Base-by-base conservation (phyloP, 2,797 vertebrate species). In the Mormyrus proboscirostris region DNA sequence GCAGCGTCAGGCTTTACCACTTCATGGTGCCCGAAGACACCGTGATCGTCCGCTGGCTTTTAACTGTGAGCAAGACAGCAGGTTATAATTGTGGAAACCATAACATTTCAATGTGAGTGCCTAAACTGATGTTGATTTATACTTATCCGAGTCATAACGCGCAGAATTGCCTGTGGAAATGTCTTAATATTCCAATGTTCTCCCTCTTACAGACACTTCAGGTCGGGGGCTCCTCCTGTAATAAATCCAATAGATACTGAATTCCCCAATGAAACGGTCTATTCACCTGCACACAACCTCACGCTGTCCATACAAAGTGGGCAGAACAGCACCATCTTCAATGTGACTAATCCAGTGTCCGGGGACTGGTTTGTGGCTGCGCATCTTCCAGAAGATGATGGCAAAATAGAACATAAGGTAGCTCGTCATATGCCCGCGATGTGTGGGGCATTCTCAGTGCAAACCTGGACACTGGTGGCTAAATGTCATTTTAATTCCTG, bases 331-430 rank as follows among this genome's bases (percentile, higher is more conserved):
- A 94, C 95, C 0, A 96, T 97, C 0, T 94, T 98, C 69, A 99
- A 98, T 22, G 14, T 99, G 90, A 95, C 96, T 44, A 92, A 94
- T 84, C 98, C 98, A 0, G 95, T 96, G 0, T 93, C 97, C 0
- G 98, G 98, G 0, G 96, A 97, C 90, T 99, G 98, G 98, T 99
- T 96, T 88, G 90, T 99, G 0, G 97, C 95, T 0, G 98, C 97
- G 33, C 98, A 99, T 91, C 94, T 99, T 87, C 98, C 98, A 0
- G 94, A 97, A 89, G 95, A 98, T 7, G 95, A 97, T 0, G 96
- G 97, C 6, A 97, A 97, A 93, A 99, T 99, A 2, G 95, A 99
- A 91, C 96, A 99, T 88, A 97, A 99, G 97, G 98, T 98, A 89
- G 44, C 12, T 57, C 4, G 38, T 87, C 55, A 57, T 5, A 19